Conservation (phyloP, 2,113 vertebrate species). For the Peromyscus californicus region DNA sequence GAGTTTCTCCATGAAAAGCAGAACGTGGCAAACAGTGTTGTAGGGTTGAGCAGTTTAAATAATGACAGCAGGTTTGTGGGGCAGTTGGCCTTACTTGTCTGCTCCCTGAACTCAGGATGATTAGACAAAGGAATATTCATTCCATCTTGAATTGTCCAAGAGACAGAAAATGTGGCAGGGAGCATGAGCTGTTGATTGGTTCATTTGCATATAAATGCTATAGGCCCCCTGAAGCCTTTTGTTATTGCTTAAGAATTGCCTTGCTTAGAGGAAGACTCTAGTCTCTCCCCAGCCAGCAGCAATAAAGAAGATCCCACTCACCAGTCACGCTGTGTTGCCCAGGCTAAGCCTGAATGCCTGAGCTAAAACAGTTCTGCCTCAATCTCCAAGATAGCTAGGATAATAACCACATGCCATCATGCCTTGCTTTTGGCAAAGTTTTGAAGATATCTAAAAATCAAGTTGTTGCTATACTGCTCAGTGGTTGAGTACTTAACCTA, state of each 20-base stretch:
- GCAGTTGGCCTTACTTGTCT: neutral
- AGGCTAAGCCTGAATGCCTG: neutral
- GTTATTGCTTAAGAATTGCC: neutral
- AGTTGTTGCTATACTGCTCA: neutral
- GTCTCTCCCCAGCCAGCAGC: neutral
- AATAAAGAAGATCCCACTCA: neutral
- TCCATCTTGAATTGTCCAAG: neutral
- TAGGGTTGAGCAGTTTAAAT: neutral
- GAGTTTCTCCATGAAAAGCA: neutral
- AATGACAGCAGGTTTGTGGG: neutral
- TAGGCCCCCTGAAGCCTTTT: neutral
- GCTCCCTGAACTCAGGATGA: neutral
- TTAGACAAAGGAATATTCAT: neutral
- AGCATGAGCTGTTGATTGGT: neutral
- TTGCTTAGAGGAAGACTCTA: neutral
- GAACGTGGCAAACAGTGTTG: no score
- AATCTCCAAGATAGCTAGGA: neutral
- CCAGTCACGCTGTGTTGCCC: neutral
- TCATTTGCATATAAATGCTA: neutral
- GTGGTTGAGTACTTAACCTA: neutral
- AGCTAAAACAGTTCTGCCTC: neutral
- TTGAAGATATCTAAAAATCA: neutral
- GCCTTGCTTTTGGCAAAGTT: neutral
- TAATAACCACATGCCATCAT: neutral
- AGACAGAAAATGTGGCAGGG: neutral